Conservation (phyloP, 2,113 vertebrate species). For the Onychostoma macrolepis region DNA sequence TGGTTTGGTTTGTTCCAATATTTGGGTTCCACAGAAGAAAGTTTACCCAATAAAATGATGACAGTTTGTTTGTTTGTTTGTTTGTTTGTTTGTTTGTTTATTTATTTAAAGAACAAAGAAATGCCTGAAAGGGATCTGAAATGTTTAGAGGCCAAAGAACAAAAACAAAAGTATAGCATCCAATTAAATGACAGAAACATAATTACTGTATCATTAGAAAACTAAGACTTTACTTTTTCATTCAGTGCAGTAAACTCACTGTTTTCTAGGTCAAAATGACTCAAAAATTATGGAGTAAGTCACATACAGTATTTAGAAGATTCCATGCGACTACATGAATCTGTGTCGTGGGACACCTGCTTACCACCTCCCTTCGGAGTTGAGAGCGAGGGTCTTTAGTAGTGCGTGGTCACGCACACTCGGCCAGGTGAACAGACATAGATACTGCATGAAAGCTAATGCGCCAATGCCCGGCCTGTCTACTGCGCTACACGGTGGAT, state of each 20-base stretch:
- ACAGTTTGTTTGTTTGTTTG: too few species aligned
- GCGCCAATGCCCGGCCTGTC: conserved; percentile 38
- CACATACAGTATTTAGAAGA: background rate
- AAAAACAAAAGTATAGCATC: background rate
- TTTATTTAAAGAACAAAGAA: too few species aligned
- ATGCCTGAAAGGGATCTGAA: too few species aligned
- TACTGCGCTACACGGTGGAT: conserved; percentile 7
- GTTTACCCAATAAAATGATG: too few species aligned
- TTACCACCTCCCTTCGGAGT: background rate
- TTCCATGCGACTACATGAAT: background rate
- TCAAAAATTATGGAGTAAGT: background rate
- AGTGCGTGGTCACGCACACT: conserved; percentile 5
- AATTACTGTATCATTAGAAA: too few species aligned
- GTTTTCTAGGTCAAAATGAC: background rate
- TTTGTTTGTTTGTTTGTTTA: too few species aligned
- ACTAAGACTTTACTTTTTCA: background rate
- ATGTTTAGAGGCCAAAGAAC: too few species aligned
- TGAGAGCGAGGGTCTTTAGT: background rate
- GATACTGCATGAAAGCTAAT: conserved; percentile 41
- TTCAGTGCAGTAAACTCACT: background rate
- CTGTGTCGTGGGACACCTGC: background rate
- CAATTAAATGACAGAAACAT: background rate
- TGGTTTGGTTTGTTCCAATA: background rate
- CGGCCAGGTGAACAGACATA: conserved; percentile 33
- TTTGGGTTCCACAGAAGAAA: background rate